Conservation (phyloP, 1,140 invertebrate genomes). For the Lethrus apterus region DNA sequence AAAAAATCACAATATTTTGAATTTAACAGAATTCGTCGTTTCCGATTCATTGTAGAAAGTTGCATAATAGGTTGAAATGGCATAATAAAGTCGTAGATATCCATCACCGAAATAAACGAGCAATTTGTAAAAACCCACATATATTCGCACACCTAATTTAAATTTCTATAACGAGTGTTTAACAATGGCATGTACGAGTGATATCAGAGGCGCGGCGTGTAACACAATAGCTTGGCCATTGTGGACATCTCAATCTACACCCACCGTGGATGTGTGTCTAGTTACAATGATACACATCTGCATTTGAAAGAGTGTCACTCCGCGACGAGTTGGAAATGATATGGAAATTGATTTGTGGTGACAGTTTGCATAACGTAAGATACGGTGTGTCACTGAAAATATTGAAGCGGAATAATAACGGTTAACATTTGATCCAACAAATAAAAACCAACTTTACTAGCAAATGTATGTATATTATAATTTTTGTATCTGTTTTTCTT, state of each 20-base stretch:
- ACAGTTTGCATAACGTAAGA: conserved; percentile 18
- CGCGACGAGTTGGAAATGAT: conserved; percentile 30
- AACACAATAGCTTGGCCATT: conserved; percentile 24
- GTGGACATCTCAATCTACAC: conserved; percentile 32
- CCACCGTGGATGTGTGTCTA: conserved; percentile 28
- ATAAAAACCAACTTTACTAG: too few species aligned
- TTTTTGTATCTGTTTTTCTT: too few species aligned
- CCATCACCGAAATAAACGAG: conserved; percentile 8
- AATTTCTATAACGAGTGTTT: conserved; percentile 15
- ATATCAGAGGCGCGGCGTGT: conserved; percentile 16
- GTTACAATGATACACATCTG: conserved; percentile 34
- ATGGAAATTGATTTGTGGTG: conserved; percentile 33
- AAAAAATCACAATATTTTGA: too few species aligned
- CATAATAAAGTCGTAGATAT: conserved; percentile 12
- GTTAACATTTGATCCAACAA: too few species aligned
- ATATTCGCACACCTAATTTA: conserved; percentile 7
- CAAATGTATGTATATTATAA: too few species aligned
- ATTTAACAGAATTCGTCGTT: too few species aligned
- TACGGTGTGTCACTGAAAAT: too few species aligned
- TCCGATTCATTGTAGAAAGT: too few species aligned
- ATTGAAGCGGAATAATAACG: too few species aligned
- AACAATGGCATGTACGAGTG: conserved; percentile 7
- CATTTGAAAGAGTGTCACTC: conserved; percentile 33
- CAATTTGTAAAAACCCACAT: conserved; percentile 14
- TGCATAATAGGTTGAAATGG: too few species aligned